These are phyloP conservation scores for Nanorana parkeri DNA, from an alignment of 2,113 vertebrate genomes.

Conservation along the genomic window DNA sequence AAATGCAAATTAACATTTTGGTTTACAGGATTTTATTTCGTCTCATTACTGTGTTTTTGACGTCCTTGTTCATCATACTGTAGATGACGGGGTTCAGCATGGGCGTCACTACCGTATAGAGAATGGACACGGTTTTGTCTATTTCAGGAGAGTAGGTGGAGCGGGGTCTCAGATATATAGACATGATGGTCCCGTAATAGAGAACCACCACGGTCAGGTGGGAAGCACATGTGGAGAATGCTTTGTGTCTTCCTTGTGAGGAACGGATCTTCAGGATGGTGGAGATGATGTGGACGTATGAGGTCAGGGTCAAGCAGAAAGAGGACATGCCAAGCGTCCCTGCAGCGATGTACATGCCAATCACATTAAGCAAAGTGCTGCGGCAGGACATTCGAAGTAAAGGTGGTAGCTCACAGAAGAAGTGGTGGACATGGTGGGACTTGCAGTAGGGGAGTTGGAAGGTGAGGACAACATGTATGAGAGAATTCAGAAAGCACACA, in stretches of 20 bases:
- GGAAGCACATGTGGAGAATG: constrained; percentile 28
- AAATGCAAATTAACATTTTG: no score
- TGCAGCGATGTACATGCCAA: constrained; percentile 58
- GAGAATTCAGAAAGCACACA: constrained; percentile 51
- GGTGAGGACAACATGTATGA: constrained; percentile 55
- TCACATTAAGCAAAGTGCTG: constrained; percentile 54
- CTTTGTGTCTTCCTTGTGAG: constrained; percentile 56
- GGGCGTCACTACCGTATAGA: constrained; percentile 57
- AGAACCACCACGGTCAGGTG: constrained; percentile 59
- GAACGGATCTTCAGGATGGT: constrained; percentile 59
- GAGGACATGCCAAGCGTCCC: constrained; percentile 55
- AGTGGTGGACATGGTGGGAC: constrained; percentile 43
- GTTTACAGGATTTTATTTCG: no score
- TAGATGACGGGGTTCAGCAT: constrained; percentile 63
- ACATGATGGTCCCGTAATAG: constrained; percentile 62
- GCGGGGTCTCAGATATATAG: constrained; percentile 55
- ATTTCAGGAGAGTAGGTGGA: constrained; percentile 19
- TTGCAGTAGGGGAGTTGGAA: constrained; percentile 61
- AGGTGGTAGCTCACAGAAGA: constrained; percentile 64
- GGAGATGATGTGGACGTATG: constrained; percentile 60
- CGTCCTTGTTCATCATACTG: constrained; percentile 60
- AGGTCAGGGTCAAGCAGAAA: constrained; percentile 56
- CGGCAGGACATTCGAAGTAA: constrained; percentile 60
- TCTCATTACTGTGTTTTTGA: constrained; percentile 59
- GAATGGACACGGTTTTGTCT: constrained; percentile 52